phyloP scores from a whole-genome alignment of 2,113 vertebrate genomes.

The Sterna hirundo region DNA sequence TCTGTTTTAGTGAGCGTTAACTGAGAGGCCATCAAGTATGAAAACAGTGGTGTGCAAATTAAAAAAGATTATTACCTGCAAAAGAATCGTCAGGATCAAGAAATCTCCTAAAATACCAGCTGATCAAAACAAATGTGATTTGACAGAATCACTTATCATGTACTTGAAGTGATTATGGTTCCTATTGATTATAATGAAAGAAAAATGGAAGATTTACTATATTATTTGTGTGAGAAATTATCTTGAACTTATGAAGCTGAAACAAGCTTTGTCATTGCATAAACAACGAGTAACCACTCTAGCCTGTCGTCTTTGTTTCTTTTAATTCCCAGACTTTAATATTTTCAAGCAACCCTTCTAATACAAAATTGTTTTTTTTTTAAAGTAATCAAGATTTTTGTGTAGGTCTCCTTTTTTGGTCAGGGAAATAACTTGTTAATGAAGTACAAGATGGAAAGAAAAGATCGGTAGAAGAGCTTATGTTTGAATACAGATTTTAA shows the following conservation, averaged over 20 bases:
- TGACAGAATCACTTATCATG: slow-evolving; percentile 26
- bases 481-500: neutral
- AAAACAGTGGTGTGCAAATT: slow-evolving; percentile 21
- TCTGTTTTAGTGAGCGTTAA: slow-evolving; percentile 15
- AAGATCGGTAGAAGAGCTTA: neutral
- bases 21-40: neutral
- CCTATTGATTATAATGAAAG: slow-evolving; percentile 24
- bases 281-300: neutral
- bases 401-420: neutral
- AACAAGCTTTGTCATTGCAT: neutral
- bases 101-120: slow-evolving; percentile 1
- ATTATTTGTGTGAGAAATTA: slow-evolving; percentile 24
- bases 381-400: neutral
- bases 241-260: neutral
- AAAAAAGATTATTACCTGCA: slow-evolving; percentile 12
- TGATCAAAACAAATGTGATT: slow-evolving; percentile 49
- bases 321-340: neutral
- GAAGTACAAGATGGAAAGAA: neutral
- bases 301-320: neutral
- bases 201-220: slow-evolving; percentile 2
- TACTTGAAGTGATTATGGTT: slow-evolving; percentile 15
- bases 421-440: neutral
- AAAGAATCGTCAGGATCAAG: neutral
- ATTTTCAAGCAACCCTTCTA: neutral
- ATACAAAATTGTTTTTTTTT: neutral